Evolutionary conservation across 2,888 invertebrate genomes (phyloP).

Genomic region (Agelastica alni): DNA sequence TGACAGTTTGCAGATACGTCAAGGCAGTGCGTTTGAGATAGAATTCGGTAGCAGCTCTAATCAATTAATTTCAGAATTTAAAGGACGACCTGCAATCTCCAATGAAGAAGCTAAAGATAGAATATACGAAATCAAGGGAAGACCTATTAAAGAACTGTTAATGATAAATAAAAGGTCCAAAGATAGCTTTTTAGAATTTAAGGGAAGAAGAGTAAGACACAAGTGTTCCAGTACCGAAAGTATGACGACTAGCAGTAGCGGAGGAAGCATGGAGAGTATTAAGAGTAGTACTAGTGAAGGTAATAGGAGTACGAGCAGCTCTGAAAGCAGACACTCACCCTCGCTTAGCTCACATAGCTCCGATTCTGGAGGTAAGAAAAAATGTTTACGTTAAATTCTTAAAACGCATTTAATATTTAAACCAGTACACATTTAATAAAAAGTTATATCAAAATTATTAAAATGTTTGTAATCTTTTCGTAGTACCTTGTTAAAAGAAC

Average conservation of each 20-base stretch:
- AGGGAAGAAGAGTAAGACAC: conserved; percentile 65
- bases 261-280: conserved; percentile 85
- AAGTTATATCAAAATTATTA: no score
- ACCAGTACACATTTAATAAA: no score
- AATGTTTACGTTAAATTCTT: no score
- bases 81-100: conserved; percentile 59
- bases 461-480: no score
- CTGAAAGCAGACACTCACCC: conserved; percentile 81
- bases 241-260: conserved; percentile 85
- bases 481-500: no score
- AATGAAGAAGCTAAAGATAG: conserved; percentile 63
- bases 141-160: conserved; percentile 62
- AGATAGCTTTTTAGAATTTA: conserved; percentile 59
- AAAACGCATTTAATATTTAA: no score
- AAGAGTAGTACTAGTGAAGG: conserved; percentile 87
- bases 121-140: conserved; percentile 68
- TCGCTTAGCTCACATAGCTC: conserved; percentile 86
- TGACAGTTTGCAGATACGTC: conserved; percentile 56
- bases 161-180: conserved; percentile 48
- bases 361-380: conserved; percentile 73
- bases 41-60: conserved; percentile 47
- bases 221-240: conserved; percentile 82
- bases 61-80: conserved; percentile 63
- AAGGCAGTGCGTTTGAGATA: conserved; percentile 50
- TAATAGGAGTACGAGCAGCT: conserved; percentile 82